Base-by-base conservation (phyloP, 2,797 vertebrate species). In the Vultur gryphus region DNA sequence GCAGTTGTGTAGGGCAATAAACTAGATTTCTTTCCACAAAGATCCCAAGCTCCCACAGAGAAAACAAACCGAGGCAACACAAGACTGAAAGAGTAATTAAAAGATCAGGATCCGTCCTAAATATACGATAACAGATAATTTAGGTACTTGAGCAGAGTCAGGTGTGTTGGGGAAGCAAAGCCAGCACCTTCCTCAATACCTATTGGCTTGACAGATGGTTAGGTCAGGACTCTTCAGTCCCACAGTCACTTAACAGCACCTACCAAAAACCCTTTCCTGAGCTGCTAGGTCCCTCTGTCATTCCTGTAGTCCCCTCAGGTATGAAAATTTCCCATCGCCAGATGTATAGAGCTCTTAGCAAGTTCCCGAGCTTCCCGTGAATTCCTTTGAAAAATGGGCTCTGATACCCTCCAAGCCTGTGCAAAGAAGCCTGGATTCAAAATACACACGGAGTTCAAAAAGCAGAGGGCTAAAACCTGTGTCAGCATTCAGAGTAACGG, bases 21-120 rank as follows among this genome's bases (percentile, higher is more conserved):
- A 84, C 7, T 55, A 62, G 29, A 51, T 61, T 79, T 97, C 85
- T 89, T 91, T 89, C 70, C 88, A 92, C 52, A 93, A 87, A 79
- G 7, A 54, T n/a, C 26, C 19, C 21, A 82, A 52, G 14, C 4
- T 85, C 26, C 33, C 20, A 64, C 16, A 69, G 24, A 70, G 18
- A 73, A 95, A 92, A 76, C 6, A 87, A 87, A 78, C 26, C 3
- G 6, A 48, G 9, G 16, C 18, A 54, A 76, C 14, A 16, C 25
- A 80, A 73, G 13, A 77, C 51, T 72, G 25, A 61, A 84, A 69
- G 25, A 73, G 7, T 44, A 67, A 58, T 26, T 35, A 51, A 80
- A 82, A 94, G 18, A 61, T 49, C 11, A 37, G 7, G 33, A 37
- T 44, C 12, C 16, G 18, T 91, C 24, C 46, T 39, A 82, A 67